Conservation (phyloP, 2,797 vertebrate species). For the Linurgus olivaceus region DNA sequence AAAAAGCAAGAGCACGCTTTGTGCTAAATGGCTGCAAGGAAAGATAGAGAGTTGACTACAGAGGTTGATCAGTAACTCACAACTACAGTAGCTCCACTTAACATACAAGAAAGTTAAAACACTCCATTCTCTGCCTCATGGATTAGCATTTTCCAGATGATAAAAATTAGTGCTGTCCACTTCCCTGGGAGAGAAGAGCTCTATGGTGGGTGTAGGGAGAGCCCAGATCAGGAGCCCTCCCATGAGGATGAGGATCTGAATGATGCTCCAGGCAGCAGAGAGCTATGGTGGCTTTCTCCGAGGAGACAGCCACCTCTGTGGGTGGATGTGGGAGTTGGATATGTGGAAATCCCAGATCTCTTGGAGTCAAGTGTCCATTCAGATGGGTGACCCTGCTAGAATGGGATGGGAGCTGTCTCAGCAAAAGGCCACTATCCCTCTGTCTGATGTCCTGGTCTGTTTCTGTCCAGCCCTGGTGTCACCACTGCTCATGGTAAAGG, state of each 20-base stretch:
- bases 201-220: not conserved
- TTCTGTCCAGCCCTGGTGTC: not conserved
- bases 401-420: not conserved
- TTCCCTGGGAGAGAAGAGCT: not conserved
- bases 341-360: not conserved
- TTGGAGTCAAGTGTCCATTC: not conserved
- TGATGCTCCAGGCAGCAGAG: not conserved
- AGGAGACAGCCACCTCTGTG: not conserved
- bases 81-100: not conserved
- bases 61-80: not conserved
- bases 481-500: accelerated
- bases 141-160: not conserved
- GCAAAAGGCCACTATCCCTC: not conserved
- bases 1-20: not conserved
- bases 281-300: not conserved
- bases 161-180: not conserved
- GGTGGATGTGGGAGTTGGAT: not conserved
- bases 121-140: not conserved
- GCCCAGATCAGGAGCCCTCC: not conserved
- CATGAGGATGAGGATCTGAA: not conserved
- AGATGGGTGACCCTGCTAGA: not conserved
- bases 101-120: not conserved
- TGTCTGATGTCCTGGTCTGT: not conserved
- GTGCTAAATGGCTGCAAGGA: not conserved
- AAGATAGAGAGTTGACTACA: not conserved